These are phyloP conservation scores for Centruroides sculpturatus DNA, from an alignment of 1,140 invertebrate species.

Conservation along the genomic window DNA sequence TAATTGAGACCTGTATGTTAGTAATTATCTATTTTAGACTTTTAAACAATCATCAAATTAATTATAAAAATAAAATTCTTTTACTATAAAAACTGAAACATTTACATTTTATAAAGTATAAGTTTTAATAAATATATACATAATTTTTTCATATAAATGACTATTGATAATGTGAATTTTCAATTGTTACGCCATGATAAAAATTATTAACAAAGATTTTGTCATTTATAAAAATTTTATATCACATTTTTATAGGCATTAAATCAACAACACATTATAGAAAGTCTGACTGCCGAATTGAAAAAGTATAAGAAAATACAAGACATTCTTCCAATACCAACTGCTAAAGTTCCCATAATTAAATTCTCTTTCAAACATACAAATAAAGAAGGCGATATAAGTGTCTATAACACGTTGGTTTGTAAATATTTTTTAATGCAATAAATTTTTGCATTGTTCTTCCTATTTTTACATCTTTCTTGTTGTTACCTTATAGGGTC, in stretches of 20 bases:
- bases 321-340: conserved; percentile 38
- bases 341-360: conserved; percentile 50
- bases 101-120: too few relatives aligned
- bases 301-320: conserved; percentile 28
- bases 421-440: conserved; percentile 1
- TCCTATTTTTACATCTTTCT: not conserved
- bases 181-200: too few relatives aligned
- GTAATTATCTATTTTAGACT: too few relatives aligned
- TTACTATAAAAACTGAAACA: too few relatives aligned
- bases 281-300: conserved; percentile 30
- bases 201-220: too few relatives aligned
- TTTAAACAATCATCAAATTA: too few relatives aligned
- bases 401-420: conserved; percentile 42
- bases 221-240: too few relatives aligned
- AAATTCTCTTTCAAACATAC: conserved; percentile 37
- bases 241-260: conserved; percentile 22
- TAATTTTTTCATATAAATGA: too few relatives aligned
- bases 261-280: conserved; percentile 30
- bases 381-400: conserved; percentile 43
- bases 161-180: too few relatives aligned
- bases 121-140: too few relatives aligned
- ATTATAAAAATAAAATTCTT: too few relatives aligned
- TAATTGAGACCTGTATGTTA: too few relatives aligned
- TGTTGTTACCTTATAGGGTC: conserved; percentile 25
- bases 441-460: not conserved